phyloP scores from a whole-genome alignment of 2,113 vertebrate species.

The Neoarius graeffei region DNA sequence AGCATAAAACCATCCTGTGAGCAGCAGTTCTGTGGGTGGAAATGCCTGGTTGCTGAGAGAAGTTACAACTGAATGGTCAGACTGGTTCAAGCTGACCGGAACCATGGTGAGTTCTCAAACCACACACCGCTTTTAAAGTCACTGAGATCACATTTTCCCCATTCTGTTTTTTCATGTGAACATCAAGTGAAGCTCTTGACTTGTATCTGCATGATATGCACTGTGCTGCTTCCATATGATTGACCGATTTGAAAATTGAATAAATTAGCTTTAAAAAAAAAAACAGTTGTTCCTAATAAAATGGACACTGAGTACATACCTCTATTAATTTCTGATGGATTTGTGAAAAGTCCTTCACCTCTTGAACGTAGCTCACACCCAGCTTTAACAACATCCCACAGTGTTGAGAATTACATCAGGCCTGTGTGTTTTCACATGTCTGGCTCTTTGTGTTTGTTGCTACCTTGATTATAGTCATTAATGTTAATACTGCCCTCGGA shows the following conservation, averaged over 20 bases:
- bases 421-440: neutral
- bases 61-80: neutral
- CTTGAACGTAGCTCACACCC: slow-evolving; percentile 17
- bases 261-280: neutral
- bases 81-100: neutral
- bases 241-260: neutral
- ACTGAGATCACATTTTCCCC: neutral
- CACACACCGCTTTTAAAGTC: neutral
- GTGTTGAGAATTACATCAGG: slow-evolving; percentile 49
- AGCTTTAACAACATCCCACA: slow-evolving; percentile 15
- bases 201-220: neutral
- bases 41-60: no score
- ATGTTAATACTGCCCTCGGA: neutral
- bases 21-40: neutral
- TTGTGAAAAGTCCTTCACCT: slow-evolving; percentile 13
- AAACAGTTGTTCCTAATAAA: neutral
- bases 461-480: slow-evolving; percentile 31
- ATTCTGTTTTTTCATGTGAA: neutral
- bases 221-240: no score
- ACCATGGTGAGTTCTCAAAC: neutral
- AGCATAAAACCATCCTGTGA: neutral
- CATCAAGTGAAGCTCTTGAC: neutral
- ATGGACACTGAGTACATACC: neutral
- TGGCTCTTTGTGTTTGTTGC: neutral
- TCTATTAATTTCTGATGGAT: neutral